phyloP scores from a whole-genome alignment of 2,797 vertebrate genomes.

The Halcyon smyrnensis region DNA sequence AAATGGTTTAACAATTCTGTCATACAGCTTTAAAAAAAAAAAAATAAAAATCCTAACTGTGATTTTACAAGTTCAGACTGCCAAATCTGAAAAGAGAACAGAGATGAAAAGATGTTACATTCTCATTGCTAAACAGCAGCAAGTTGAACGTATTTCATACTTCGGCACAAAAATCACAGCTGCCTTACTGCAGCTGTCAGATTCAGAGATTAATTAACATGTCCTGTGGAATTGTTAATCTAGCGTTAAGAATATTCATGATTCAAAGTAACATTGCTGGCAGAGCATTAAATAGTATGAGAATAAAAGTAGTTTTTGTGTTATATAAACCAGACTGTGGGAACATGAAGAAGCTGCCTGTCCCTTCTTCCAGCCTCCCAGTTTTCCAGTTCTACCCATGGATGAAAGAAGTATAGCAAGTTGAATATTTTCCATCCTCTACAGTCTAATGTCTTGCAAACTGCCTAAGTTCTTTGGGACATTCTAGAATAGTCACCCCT shows the following conservation, averaged over 20 bases:
- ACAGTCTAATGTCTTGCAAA: background rate
- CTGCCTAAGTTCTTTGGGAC: accelerated
- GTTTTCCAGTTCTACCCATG: background rate
- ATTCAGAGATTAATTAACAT: background rate
- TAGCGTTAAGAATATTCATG: background rate
- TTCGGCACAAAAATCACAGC: background rate
- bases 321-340: background rate
- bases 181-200: background rate
- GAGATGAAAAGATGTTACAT: background rate
- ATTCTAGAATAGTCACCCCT: background rate
- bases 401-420: background rate
- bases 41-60: background rate
- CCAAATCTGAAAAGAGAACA: background rate
- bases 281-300: background rate
- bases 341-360: background rate
- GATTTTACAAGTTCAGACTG: background rate
- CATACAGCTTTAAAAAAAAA: background rate
- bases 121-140: background rate
- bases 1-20: background rate
- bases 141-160: background rate
- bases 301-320: background rate
- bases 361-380: background rate
- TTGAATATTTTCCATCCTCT: background rate
- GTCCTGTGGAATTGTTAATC: background rate
- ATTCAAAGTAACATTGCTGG: background rate